phyloP scores from a whole-genome alignment of 2,797 vertebrate genomes.

The Hirundo rustica region DNA sequence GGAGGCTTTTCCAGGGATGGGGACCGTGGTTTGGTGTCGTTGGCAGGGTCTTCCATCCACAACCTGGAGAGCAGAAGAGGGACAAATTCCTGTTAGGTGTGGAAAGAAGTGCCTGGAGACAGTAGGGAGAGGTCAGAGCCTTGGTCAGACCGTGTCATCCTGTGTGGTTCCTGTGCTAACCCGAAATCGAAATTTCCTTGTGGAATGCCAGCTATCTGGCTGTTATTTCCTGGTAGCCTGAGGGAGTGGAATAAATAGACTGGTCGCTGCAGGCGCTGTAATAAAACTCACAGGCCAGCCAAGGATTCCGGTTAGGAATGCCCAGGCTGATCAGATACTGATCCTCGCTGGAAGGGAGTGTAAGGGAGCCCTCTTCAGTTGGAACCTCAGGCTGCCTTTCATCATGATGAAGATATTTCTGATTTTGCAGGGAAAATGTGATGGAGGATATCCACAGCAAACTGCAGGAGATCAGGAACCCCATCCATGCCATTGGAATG shows the following conservation, averaged over 20 bases:
- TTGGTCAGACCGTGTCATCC: background rate
- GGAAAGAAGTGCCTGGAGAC: background rate
- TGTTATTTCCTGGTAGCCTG: constrained; percentile 51
- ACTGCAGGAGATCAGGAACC: constrained; percentile 89
- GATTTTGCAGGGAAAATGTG: constrained; percentile 78
- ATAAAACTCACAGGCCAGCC: background rate
- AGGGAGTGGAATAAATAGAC: constrained; percentile 37
- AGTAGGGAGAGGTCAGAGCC: background rate
- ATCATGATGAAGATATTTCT: background rate
- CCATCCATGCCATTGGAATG: constrained; percentile 80
- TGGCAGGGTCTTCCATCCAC: background rate
- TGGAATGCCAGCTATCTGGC: constrained; percentile 46
- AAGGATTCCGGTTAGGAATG: background rate
- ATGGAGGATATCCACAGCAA: constrained; percentile 90
- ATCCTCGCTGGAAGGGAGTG: background rate
- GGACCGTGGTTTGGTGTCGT: fast-evolving
- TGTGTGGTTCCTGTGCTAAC: background rate
- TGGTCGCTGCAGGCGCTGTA: background rate
- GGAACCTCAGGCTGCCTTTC: background rate
- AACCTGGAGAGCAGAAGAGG: background rate
- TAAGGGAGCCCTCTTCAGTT: constrained; percentile 9
- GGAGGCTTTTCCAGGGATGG: background rate
- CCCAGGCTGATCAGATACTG: background rate
- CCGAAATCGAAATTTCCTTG: background rate
- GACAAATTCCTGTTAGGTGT: background rate